Evolutionary conservation across 2,888 invertebrate genomes (phyloP).

Genomic region (Cheiracanthium punctorium): DNA sequence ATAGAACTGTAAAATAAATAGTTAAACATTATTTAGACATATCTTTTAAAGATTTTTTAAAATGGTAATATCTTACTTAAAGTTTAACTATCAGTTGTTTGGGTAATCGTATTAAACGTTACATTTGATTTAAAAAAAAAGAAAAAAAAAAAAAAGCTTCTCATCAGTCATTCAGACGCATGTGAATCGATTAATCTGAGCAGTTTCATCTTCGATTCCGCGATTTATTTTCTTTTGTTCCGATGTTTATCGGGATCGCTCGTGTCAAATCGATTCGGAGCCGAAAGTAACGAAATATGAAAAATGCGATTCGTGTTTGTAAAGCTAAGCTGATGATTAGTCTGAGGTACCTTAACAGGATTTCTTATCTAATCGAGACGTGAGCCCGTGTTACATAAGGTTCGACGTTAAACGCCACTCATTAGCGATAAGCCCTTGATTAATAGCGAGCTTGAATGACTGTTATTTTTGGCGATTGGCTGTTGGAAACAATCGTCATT

Average conservation of each 20-base stretch:
- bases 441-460: neutral
- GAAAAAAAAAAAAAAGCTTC: too few relatives aligned
- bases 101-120: too few relatives aligned
- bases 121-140: too few relatives aligned
- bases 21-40: too few relatives aligned
- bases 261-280: neutral
- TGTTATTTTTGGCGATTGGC: neutral
- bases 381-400: neutral
- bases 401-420: neutral
- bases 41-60: too few relatives aligned
- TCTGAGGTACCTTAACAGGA: neutral
- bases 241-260: neutral
- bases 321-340: neutral
- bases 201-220: neutral
- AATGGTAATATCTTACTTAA: too few relatives aligned
- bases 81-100: too few relatives aligned
- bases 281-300: neutral
- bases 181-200: neutral
- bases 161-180: too few relatives aligned
- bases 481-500: neutral
- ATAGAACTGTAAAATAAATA: too few relatives aligned
- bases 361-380: neutral
- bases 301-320: neutral
- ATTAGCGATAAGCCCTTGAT: conserved; percentile 2
- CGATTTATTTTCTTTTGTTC: neutral